These are phyloP conservation scores for Platygyra sinensis DNA, from an alignment of 64 coral and sea anemone species.

Conservation along the genomic window DNA sequence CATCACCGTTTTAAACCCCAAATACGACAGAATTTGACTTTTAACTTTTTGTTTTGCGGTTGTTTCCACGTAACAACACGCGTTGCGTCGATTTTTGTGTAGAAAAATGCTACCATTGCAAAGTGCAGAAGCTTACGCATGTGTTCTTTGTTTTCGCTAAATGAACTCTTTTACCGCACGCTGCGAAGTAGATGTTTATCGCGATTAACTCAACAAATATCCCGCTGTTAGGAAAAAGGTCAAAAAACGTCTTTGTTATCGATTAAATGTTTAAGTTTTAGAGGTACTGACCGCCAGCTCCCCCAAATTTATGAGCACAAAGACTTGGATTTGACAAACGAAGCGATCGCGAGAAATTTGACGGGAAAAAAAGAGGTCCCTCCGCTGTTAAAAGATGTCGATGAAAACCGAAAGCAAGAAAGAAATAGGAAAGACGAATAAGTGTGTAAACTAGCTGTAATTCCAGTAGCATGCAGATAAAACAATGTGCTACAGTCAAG, in stretches of 20 bases:
- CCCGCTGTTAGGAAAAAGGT: constrained; percentile 39
- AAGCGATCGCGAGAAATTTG: not conserved
- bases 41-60: not conserved
- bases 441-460: not conserved
- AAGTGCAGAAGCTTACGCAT: not conserved
- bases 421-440: not conserved
- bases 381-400: not conserved
- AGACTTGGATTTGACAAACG: not conserved
- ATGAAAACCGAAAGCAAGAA: not conserved
- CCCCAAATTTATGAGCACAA: not conserved
- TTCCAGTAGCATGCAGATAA: not conserved
- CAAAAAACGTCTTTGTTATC: constrained; percentile 41
- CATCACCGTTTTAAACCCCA: not conserved
- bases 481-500: not conserved
- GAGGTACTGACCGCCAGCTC: not conserved
- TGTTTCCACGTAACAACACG: not conserved
- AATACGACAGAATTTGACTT: not conserved
- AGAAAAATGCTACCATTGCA: constrained; percentile 33
- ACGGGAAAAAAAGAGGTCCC: not conserved
- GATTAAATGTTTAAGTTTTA: constrained; percentile 23
- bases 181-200: constrained; percentile 49
- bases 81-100: constrained; percentile 28
- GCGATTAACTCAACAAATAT: constrained; percentile 54
- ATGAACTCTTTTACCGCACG: constrained; percentile 53
- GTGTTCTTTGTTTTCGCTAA: constrained; percentile 33